A percentile compares a stretch with the other conserved stretches of the same genome.
Evolutionary conservation across 2,113 vertebrate species (phyloP).

Genomic region (Hippocampus guttulatus): DNA sequence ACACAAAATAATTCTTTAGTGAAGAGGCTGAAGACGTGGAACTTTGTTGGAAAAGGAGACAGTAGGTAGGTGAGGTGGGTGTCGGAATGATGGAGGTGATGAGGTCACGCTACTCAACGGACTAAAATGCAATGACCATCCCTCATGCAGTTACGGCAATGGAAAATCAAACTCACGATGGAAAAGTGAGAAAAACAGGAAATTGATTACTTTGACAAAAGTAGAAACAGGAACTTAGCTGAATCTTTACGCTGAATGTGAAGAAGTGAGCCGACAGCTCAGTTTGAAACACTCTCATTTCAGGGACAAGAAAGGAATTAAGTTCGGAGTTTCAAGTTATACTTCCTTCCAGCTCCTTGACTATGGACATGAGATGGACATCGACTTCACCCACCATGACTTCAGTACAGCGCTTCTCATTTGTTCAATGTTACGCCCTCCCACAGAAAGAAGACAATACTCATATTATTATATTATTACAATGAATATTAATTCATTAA

Average conservation of each 20-base stretch:
- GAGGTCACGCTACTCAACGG: not conserved
- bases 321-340: not conserved
- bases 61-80: not conserved
- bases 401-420: too few species aligned
- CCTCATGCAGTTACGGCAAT: not conserved
- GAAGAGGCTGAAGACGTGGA: not conserved
- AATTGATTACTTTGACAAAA: not conserved
- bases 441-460: too few species aligned
- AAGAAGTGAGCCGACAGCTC: not conserved
- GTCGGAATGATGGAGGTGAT: not conserved
- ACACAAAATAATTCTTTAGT: not conserved
- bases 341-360: not conserved
- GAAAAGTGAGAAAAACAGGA: conserved; percentile 7
- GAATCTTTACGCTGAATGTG: not conserved
- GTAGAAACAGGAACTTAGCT: not conserved
- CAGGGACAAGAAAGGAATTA: not conserved
- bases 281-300: not conserved
- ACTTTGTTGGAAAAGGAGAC: not conserved
- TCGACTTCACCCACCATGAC: too few species aligned
- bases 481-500: too few species aligned
- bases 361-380: not conserved
- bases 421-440: too few species aligned
- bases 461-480: too few species aligned
- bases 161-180: not conserved
- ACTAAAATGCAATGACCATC: not conserved